phyloP scores from a whole-genome alignment of 2,797 vertebrate genomes.

The Rhynchotus rufescens region DNA sequence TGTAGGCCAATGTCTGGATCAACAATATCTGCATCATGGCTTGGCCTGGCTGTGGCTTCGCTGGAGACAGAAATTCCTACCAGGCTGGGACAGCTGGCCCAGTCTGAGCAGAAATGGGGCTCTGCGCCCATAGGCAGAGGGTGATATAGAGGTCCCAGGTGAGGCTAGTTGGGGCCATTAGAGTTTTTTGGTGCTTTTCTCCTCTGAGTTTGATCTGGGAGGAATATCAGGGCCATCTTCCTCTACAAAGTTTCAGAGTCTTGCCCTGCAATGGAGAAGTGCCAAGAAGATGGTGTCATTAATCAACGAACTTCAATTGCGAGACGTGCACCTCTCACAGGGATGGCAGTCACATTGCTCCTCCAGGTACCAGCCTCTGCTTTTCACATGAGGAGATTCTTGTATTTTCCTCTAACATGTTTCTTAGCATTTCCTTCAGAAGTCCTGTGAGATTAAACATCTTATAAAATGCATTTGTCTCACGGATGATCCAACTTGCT shows the following conservation, averaged over 20 bases:
- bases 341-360: neutral
- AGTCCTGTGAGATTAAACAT: slow-evolving; percentile 62
- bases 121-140: neutral
- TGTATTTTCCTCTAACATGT: slow-evolving; percentile 49
- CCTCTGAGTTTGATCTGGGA: neutral
- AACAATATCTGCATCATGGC: neutral
- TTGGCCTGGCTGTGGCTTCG: neutral
- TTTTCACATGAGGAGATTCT: slow-evolving; percentile 36
- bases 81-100: neutral
- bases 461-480: slow-evolving; percentile 49
- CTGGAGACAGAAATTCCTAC: neutral
- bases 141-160: neutral
- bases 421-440: slow-evolving; percentile 56
- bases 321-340: neutral
- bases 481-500: slow-evolving; percentile 59
- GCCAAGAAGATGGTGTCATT: neutral
- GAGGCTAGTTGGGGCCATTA: neutral
- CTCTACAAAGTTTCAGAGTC: neutral
- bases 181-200: neutral
- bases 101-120: neutral
- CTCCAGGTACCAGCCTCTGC: neutral
- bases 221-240: neutral
- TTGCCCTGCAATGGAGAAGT: neutral
- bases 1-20: neutral
- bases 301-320: neutral